A percentile compares a stretch with the other conserved stretches of the same genome.
Evolutionary conservation across 2,797 vertebrate species (phyloP).

Genomic region (Pseudochromis fuscus): DNA sequence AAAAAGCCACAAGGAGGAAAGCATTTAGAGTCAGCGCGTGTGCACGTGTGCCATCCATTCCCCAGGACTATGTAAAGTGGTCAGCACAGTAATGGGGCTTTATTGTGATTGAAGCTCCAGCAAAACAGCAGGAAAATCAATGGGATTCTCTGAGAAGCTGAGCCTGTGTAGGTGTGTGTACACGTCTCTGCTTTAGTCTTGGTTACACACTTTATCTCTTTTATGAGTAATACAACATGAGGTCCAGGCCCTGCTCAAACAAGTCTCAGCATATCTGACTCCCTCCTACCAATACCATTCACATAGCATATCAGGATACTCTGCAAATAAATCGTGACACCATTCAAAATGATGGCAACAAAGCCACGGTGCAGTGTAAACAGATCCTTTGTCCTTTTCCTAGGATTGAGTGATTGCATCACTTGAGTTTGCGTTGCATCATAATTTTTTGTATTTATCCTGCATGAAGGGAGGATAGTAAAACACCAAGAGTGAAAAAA

Average conservation of each 20-base stretch:
- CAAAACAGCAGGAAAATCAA: constrained; percentile 75
- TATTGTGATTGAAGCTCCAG: constrained; percentile 75
- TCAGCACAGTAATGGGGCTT: constrained; percentile 72
- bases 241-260: constrained; percentile 21
- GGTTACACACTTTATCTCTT: constrained; percentile 35
- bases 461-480: neutral
- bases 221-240: constrained; percentile 43
- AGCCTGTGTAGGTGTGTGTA: constrained; percentile 38
- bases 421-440: constrained; percentile 55
- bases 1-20: constrained; percentile 58
- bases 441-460: constrained; percentile 29
- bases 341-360: constrained; percentile 61
- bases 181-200: constrained; percentile 25
- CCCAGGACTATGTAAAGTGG: constrained; percentile 61
- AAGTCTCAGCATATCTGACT: constrained; percentile 36
- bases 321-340: constrained; percentile 49
- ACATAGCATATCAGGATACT: constrained; percentile 37
- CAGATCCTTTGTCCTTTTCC: constrained; percentile 49
- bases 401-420: constrained; percentile 62
- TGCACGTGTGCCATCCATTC: constrained; percentile 48
- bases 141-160: constrained; percentile 57
- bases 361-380: constrained; percentile 55
- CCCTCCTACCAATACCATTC: neutral
- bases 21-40: constrained; percentile 39
- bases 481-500: neutral